Conservation (phyloP, 2,113 vertebrate species). For the Montifringilla adamsi region DNA sequence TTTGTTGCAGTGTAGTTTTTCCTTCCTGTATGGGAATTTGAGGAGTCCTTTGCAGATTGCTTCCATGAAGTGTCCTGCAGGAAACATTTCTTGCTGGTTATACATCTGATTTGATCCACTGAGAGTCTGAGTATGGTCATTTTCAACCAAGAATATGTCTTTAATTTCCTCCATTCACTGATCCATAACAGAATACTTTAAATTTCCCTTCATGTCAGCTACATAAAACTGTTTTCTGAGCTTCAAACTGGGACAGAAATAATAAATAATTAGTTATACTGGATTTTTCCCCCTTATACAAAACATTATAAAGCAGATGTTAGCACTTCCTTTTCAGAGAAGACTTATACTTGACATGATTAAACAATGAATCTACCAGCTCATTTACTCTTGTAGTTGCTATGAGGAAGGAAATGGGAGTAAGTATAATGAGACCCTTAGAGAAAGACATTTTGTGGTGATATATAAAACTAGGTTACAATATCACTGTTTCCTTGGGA, state of each 20-base stretch:
- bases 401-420: constrained; percentile 28
- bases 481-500: constrained; percentile 9
- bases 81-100: neutral
- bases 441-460: neutral
- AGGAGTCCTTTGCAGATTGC: neutral
- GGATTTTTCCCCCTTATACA: neutral
- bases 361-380: neutral
- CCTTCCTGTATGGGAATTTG: neutral
- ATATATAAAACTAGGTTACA: constrained; percentile 6
- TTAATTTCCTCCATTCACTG: neutral
- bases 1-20: neutral
- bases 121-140: neutral
- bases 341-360: neutral
- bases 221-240: neutral
- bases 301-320: neutral
- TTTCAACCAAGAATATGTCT: neutral
- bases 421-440: constrained; percentile 1
- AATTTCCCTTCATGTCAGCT: neutral
- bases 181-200: neutral
- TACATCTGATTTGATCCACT: neutral
- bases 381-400: constrained; percentile 23
- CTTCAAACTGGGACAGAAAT: neutral
- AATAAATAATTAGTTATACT: neutral
- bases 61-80: neutral
- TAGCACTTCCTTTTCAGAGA: neutral